phyloP scores from a whole-genome alignment of 2,797 vertebrate genomes.

The Tapera naevia region DNA sequence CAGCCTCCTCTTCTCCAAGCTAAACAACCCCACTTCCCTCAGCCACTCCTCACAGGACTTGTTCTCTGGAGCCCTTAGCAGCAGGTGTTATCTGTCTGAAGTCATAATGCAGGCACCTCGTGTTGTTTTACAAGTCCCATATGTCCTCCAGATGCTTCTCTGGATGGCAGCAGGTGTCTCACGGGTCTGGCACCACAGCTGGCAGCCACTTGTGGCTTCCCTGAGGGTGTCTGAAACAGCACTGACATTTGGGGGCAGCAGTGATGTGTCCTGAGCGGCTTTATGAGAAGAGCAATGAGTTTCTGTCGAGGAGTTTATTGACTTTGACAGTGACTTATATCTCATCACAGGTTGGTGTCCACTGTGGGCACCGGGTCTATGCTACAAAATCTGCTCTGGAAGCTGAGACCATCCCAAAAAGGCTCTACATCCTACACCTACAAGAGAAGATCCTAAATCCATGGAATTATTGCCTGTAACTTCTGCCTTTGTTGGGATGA shows the following conservation, averaged over 20 bases:
- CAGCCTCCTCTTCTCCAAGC: too few species aligned
- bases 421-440: not conserved
- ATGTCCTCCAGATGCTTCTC: not conserved
- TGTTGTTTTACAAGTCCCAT: not conserved
- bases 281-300: not conserved
- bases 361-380: accelerated
- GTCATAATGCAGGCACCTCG: not conserved
- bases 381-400: not conserved
- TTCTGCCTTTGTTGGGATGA: too few species aligned
- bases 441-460: not conserved
- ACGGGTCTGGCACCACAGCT: not conserved
- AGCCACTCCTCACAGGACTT: too few species aligned
- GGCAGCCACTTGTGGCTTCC: not conserved
- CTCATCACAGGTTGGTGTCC: not conserved
- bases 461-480: not conserved
- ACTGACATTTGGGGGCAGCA: not conserved
- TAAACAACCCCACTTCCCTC: too few species aligned
- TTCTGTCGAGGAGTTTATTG: not conserved
- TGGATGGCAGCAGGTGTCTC: not conserved
- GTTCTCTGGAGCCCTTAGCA: not conserved
- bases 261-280: not conserved
- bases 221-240: not conserved
- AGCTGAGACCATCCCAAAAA: not conserved
- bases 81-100: not conserved
- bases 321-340: not conserved